Base-by-base conservation (phyloP, 2,888 invertebrate species). In the Ariolimax columbianus region DNA sequence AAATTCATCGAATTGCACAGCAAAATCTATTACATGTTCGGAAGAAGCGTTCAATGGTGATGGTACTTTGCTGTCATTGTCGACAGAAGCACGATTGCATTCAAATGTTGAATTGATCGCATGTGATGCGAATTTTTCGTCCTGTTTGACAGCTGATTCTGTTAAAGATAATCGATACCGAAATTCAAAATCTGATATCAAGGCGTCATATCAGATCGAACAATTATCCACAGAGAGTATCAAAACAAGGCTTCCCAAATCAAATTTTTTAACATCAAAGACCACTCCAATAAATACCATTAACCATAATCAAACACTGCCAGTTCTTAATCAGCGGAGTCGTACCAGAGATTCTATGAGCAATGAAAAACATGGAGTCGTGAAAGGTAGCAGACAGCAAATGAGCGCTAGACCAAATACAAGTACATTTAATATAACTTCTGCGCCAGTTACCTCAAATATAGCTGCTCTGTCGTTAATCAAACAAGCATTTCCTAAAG, bases 401-500 rank as follows among this genome's bases (percentile, higher is more conserved):
- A 63, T 1, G 1, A 19, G 9, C 11, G 30, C 3, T 3, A 63
- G 47, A 0, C 17, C 79, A 51, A 43, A 30, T 4, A 33, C 72
- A 47, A 40, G 38, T 0, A 36, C 77, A 77, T n/a, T 26, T 70
- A 47, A 23, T 72, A 55, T 47, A 70, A 75, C 30, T 73, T 81
- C 38, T 30, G 38, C 26, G 7, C 23, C 78, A 55, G 70, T 43
- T 55, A n/a, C 59, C 38, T 79, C 73, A 40, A 85, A 81, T 79
- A 38, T 78, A n/a, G 77, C 86, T 38, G 87, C 90, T 14, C 83
- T 91, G 79, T 88, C 89, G 11, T 85, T 91, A 33, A 86, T 91
- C 51, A 89, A 90, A 38, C 87, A 89, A 87, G 81, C 89, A 26
- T 86, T 88, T 55, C 84, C 82, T 14, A 88, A 88, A 80, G 89